phyloP scores from a whole-genome alignment of 2,113 vertebrate species.

The Oryzias woworae region DNA sequence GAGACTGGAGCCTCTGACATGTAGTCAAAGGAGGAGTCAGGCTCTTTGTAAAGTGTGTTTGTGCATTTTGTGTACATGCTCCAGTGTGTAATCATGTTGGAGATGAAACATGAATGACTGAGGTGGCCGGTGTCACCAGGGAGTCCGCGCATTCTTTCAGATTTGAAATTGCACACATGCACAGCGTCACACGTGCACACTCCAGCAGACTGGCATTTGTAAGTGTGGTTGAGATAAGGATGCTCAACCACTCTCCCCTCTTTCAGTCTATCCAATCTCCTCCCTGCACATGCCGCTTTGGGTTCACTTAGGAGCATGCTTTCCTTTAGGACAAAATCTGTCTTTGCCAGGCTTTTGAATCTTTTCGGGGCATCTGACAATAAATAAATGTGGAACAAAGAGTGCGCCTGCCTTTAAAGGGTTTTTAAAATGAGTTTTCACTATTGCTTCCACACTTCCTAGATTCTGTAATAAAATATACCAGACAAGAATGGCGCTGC shows the following conservation, averaged over 20 bases:
- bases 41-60: slow-evolving; percentile 42
- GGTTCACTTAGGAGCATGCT: slow-evolving; percentile 31
- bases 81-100: slow-evolving; percentile 54
- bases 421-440: slow-evolving; percentile 18
- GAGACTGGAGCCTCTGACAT: slow-evolving; percentile 49
- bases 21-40: slow-evolving; percentile 46
- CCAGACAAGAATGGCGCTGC: background rate
- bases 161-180: slow-evolving; percentile 49
- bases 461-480: slow-evolving; percentile 17
- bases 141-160: slow-evolving; percentile 49
- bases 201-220: slow-evolving; percentile 36
- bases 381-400: slow-evolving; percentile 50
- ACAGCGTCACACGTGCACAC: slow-evolving; percentile 12
- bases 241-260: slow-evolving; percentile 30
- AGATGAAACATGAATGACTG: slow-evolving; percentile 64
- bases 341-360: slow-evolving; percentile 50
- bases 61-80: slow-evolving; percentile 21
- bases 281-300: slow-evolving; percentile 38
- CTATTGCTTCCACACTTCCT: slow-evolving; percentile 14
- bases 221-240: slow-evolving; percentile 36
- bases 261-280: slow-evolving; percentile 44
- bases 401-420: slow-evolving; percentile 18
- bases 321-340: slow-evolving; percentile 50
- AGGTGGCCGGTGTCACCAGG: slow-evolving; percentile 54
- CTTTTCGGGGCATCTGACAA: slow-evolving; percentile 33